phyloP scores from a whole-genome alignment of 2,888 invertebrate genomes.

The Heliconius hortense region DNA sequence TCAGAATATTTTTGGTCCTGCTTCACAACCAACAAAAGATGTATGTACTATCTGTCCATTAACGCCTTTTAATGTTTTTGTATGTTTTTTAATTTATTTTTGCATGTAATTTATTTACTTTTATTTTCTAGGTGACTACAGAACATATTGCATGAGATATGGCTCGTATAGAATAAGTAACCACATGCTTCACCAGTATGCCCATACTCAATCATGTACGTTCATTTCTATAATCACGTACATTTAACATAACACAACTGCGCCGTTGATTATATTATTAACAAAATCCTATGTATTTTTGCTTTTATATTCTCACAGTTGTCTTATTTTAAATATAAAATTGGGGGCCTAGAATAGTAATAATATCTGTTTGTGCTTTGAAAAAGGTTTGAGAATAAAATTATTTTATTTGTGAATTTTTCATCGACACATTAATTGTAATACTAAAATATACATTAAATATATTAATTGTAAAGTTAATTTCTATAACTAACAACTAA shows the following conservation, averaged over 20 bases:
- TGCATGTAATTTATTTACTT: slow-evolving; percentile 59
- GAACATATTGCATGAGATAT: slow-evolving; percentile 71
- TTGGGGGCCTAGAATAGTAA: neutral
- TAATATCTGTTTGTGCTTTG: neutral
- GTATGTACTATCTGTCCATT: slow-evolving; percentile 42
- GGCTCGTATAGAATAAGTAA: slow-evolving; percentile 71
- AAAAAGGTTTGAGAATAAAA: neutral
- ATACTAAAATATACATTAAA: neutral
- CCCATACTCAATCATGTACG: slow-evolving; percentile 70
- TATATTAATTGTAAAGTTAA: neutral
- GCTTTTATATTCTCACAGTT: slow-evolving; percentile 15
- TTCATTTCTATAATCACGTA: slow-evolving; percentile 44
- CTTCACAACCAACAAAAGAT: slow-evolving; percentile 40
- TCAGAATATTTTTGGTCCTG: slow-evolving; percentile 33
- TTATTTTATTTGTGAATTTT: neutral
- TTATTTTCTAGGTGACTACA: slow-evolving; percentile 70
- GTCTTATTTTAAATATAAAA: slow-evolving; percentile 24
- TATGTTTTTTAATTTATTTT: slow-evolving; percentile 40
- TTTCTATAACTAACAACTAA: neutral
- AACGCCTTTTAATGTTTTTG: slow-evolving; percentile 31
- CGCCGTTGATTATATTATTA: neutral
- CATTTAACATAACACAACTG: slow-evolving; percentile 32
- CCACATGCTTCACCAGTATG: slow-evolving; percentile 62
- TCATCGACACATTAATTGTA: neutral
- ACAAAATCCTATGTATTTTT: neutral